These are phyloP conservation scores for Mormyrus hasselquistii DNA, from an alignment of 2,797 vertebrate genomes.

Conservation along the genomic window DNA sequence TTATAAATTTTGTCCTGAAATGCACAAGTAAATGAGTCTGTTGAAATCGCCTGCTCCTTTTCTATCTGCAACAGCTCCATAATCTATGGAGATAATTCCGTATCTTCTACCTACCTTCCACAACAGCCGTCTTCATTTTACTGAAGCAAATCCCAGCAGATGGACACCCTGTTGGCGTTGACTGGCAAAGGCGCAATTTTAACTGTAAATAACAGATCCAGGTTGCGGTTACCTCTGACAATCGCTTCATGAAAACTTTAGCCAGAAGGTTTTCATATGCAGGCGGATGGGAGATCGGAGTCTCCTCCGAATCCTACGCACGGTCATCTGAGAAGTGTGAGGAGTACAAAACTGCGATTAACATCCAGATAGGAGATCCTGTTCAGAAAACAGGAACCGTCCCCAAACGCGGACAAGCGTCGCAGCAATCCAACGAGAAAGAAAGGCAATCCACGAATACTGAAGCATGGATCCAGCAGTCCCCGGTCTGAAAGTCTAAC, in stretches of 20 bases:
- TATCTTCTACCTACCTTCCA: constrained; percentile 22
- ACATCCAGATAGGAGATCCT: constrained; percentile 18
- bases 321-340: constrained; percentile 21
- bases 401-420: constrained; percentile 2
- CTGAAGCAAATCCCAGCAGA: constrained; percentile 22
- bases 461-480: constrained; percentile 10
- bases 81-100: background rate
- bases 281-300: constrained; percentile 23
- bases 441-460: constrained; percentile 11
- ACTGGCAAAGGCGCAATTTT: background rate
- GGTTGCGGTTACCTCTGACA: constrained; percentile 2
- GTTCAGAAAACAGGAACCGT: constrained; percentile 8
- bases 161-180: background rate
- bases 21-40: background rate
- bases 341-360: constrained; percentile 13
- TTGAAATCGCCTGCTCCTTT: background rate
- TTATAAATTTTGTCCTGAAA: background rate
- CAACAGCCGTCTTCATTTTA: constrained; percentile 26
- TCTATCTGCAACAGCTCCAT: background rate
- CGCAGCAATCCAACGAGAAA: background rate
- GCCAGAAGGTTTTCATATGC: constrained; percentile 14
- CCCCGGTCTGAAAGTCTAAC: constrained; percentile 1
- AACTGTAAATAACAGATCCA: constrained; percentile 5
- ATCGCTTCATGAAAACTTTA: constrained; percentile 26
- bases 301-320: constrained; percentile 20